Evolutionary conservation across 2,113 vertebrate genomes (phyloP), one percentile per base, ranked within the genome.

Genomic region (Cottus gobio): DNA sequence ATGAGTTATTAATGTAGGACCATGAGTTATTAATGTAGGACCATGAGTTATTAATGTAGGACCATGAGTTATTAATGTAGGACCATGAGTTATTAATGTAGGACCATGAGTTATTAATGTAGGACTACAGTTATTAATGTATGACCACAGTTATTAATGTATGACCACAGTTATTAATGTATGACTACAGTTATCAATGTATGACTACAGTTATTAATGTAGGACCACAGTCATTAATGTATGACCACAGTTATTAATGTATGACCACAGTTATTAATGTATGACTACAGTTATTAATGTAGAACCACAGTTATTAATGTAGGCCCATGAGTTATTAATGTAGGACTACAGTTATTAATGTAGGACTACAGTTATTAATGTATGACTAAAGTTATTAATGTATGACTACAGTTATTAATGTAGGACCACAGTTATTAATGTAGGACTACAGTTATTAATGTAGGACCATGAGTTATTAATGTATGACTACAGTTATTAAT

Each of bases 211-310:
- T 67, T 54, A 75, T 60, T 22, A 61, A 20, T n/a, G 20, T 67
- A 4, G 4, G 13, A 18, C 18, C 31, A 4, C 52, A 5, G 46
- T 67, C 46, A 75, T 60, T 22, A 61, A 20, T n/a, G 20, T 67
- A 4, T 2, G 13, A 18, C 18, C 24, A 4, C 52, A 5, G 46
- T 67, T 54, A 75, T 60, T 22, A 61, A 20, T n/a, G 20, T 67
- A 4, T 2, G 13, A 18, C 18, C 24, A 4, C 52, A 31, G 30
- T 31, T n/a, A n/a, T n/a, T n/a, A n/a, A n/a, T n/a, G n/a, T n/a
- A n/a, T n/a, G n/a, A n/a, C n/a, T n/a, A n/a, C n/a, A n/a, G 46
- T 67, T 56, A 75, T 60, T 18, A 61, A 22, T n/a, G 20, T 68
- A 3, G 4, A 9, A 18, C 18, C 31, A 4, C 52, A 4, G 46